phyloP scores from a whole-genome alignment of 2,113 vertebrate genomes.

The Neogale vison region DNA sequence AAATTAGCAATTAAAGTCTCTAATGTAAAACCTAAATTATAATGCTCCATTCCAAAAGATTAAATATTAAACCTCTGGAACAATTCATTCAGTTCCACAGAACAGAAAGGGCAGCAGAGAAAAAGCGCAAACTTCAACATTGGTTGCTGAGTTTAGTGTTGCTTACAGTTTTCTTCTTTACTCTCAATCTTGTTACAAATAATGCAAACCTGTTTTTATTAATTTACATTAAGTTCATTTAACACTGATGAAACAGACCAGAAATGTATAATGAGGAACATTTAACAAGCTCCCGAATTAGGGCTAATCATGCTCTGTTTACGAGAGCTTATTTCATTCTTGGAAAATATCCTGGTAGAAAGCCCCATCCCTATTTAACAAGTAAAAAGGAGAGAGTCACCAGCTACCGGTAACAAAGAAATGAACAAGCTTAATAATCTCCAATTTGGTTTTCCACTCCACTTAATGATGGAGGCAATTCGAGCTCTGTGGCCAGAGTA shows the following conservation, averaged over 20 bases:
- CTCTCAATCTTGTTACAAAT: constrained; percentile 79
- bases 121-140: constrained; percentile 4
- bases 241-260: constrained; percentile 86
- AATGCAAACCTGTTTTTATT: constrained; percentile 80
- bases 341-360: constrained; percentile 79
- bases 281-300: constrained; percentile 82
- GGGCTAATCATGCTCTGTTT: constrained; percentile 84
- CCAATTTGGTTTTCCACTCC: constrained; percentile 82
- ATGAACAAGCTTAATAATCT: constrained; percentile 88
- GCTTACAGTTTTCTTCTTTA: constrained; percentile 72
- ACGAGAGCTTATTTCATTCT: constrained; percentile 82
- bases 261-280: constrained; percentile 86
- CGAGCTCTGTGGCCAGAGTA: constrained; percentile 85
- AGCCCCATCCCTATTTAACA: constrained; percentile 82
- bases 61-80: neutral
- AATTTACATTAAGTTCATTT: constrained; percentile 88
- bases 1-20: constrained; percentile 68
- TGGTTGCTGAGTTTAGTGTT: constrained; percentile 29
- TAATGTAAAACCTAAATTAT: neutral
- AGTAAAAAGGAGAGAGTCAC: constrained; percentile 79
- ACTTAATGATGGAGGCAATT: constrained; percentile 84
- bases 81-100: neutral
- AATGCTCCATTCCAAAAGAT: neutral
- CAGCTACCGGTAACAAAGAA: constrained; percentile 87
- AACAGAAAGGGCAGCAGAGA: neutral